phyloP scores from a whole-genome alignment of 2,797 vertebrate species.

The Phaenicophaeus curvirostris region DNA sequence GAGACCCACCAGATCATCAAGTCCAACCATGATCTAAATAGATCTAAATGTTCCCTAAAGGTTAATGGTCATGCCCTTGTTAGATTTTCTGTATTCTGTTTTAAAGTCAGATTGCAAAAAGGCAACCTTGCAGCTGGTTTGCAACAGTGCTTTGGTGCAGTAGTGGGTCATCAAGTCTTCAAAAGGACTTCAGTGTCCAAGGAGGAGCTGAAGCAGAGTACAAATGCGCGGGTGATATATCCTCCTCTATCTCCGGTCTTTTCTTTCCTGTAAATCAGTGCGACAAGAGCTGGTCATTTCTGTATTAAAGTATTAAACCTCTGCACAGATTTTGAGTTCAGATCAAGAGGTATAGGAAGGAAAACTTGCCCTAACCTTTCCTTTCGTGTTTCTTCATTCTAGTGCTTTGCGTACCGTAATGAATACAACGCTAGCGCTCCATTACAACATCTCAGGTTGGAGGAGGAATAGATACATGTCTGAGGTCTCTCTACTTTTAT shows the following conservation, averaged over 20 bases:
- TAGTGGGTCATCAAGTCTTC: not conserved
- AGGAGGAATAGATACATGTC: not conserved
- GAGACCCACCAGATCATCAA: too few species aligned
- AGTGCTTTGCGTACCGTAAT: not conserved
- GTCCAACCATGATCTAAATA: too few species aligned
- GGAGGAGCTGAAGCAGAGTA: not conserved
- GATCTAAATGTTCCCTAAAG: not conserved
- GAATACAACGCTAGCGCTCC: not conserved
- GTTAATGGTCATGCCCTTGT: not conserved
- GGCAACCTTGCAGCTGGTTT: not conserved
- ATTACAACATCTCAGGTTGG: not conserved
- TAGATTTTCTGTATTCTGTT: not conserved
- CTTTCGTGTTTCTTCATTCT: not conserved
- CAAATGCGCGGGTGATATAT: not conserved
- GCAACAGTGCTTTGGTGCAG: not conserved
- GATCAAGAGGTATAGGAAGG: not conserved
- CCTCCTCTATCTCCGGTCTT: not conserved
- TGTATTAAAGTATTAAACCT: not conserved
- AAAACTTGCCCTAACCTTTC: not conserved
- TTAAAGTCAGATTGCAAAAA: not conserved
- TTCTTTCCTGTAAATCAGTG: not conserved
- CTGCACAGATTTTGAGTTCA: not conserved
- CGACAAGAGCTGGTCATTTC: not conserved
- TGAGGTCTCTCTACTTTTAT: not conserved
- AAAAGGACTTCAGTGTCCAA: not conserved